phyloP scores from a whole-genome alignment of 2,888 invertebrate species.

The Drosophila anomelani region DNA sequence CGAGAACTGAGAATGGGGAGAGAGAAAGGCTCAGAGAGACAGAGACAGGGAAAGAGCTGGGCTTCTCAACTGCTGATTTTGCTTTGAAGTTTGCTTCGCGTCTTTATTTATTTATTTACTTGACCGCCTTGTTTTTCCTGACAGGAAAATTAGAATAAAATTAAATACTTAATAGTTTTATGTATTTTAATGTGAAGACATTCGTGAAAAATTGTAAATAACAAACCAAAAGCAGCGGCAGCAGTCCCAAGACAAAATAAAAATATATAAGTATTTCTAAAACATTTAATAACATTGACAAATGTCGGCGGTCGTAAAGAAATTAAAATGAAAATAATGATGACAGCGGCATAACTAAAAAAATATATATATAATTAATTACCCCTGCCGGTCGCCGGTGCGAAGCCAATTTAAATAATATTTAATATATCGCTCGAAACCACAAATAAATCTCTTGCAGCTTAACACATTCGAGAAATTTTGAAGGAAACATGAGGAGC shows the following conservation, averaged over 20 bases:
- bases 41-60: conserved; percentile 9
- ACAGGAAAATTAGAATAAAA: neutral
- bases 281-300: conserved; percentile 21
- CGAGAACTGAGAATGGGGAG: conserved; percentile 11
- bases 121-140: conserved; percentile 46
- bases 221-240: conserved; percentile 7
- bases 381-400: conserved; percentile 15
- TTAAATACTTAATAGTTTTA: neutral
- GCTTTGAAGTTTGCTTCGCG: conserved; percentile 74
- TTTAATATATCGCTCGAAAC: conserved; percentile 20
- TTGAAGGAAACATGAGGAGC: conserved; percentile 39
- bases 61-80: conserved; percentile 60
- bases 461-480: conserved; percentile 31
- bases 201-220: conserved; percentile 3
- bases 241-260: neutral
- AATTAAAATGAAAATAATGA: conserved; percentile 39
- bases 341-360: conserved; percentile 30
- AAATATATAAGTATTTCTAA: conserved; percentile 12
- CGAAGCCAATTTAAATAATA: conserved; percentile 28
- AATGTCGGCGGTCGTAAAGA: conserved; percentile 32
- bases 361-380: conserved; percentile 38
- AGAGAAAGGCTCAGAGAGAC: conserved; percentile 4
- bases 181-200: neutral
- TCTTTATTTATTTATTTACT: conserved; percentile 79
- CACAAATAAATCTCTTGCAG: conserved; percentile 36